phyloP scores from a whole-genome alignment of 2,888 invertebrate genomes.

The Phorcus lineatus region DNA sequence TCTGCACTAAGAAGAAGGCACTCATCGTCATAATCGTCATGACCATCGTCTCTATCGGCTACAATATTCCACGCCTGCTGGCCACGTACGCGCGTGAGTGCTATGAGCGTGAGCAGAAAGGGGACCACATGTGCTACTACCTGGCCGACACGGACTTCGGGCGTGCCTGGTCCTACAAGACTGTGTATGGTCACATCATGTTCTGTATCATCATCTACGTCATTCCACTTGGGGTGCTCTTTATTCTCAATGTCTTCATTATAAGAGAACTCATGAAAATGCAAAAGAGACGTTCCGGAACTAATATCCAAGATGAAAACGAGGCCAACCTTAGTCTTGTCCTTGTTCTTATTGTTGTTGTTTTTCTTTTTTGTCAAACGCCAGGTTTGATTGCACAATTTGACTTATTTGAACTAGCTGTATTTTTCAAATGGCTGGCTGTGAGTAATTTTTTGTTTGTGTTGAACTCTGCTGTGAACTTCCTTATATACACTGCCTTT shows the following conservation, averaged over 20 bases:
- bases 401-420: slow-evolving; percentile 52
- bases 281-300: slow-evolving; percentile 59
- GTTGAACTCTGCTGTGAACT: slow-evolving; percentile 71
- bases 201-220: slow-evolving; percentile 64
- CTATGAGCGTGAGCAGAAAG: slow-evolving; percentile 10
- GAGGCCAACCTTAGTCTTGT: slow-evolving; percentile 70
- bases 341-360: slow-evolving; percentile 69
- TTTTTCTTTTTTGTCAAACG: slow-evolving; percentile 73
- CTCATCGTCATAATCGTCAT: slow-evolving; percentile 57
- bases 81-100: slow-evolving; percentile 46
- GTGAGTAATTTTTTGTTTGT: slow-evolving; percentile 68
- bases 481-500: slow-evolving; percentile 71
- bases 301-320: slow-evolving; percentile 62
- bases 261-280: slow-evolving; percentile 68
- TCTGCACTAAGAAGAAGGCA: slow-evolving; percentile 63
- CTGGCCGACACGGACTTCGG: slow-evolving; percentile 59
- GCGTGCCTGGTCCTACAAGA: slow-evolving; percentile 48
- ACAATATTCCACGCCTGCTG: slow-evolving; percentile 68
- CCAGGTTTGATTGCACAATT: slow-evolving; percentile 69
- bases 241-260: slow-evolving; percentile 62
- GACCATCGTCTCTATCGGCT: slow-evolving; percentile 54
- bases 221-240: slow-evolving; percentile 57
- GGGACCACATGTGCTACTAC: slow-evolving; percentile 19
- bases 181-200: slow-evolving; percentile 58
- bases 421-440: slow-evolving; percentile 64